Evolutionary conservation across 2,797 vertebrate species (phyloP), one percentile per base, ranked within the genome.

Genomic region (Xenentodon cancila): DNA sequence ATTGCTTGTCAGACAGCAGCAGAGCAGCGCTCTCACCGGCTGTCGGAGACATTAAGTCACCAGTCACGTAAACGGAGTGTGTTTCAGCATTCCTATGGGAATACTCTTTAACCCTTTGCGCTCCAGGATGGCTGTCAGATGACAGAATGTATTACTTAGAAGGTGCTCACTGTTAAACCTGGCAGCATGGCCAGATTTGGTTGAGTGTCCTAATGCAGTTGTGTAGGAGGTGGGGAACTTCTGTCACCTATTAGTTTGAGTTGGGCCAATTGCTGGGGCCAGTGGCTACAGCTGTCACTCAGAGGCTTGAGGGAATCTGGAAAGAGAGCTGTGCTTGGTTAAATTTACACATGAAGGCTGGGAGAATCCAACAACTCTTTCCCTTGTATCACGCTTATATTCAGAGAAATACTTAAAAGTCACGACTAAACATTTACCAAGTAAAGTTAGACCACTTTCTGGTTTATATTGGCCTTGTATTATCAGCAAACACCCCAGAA

Each of bases 1-100:
- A 93, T 93, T 88, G 84, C 92, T 90, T 91, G 91, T 92, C 90
- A 92, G 77, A 47, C 70, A 57, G 80, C 71, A 71, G 87, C 74
- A 59, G 67, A 78, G 82, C 80, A 57, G 66, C 56, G 53, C 74
- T 88, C 88, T 81, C 75, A 83, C 77, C 66, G 85, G 77, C 86
- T 90, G 88, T 88, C 82, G 71, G 79, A 89, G 80, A 71, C 89
- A 92, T 94, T 92, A 79, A 91, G 87, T 91, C 84, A 68, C 91
- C 81, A 73, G 89, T 91, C 92, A 92, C 91, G 90, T 91, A 82
- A 67, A 81, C 63, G 53, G 70, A 49, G 69, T 53, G 42, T 42
- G 73, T 89, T 87, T 89, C 81, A 74, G 40, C 83, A 79, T 79
- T 89, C 89, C 90, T 76, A 50, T 52, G 79, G 87, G 87, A 85